Conservation (phyloP, 2,888 invertebrate genomes). For the Polia nebulosa region DNA sequence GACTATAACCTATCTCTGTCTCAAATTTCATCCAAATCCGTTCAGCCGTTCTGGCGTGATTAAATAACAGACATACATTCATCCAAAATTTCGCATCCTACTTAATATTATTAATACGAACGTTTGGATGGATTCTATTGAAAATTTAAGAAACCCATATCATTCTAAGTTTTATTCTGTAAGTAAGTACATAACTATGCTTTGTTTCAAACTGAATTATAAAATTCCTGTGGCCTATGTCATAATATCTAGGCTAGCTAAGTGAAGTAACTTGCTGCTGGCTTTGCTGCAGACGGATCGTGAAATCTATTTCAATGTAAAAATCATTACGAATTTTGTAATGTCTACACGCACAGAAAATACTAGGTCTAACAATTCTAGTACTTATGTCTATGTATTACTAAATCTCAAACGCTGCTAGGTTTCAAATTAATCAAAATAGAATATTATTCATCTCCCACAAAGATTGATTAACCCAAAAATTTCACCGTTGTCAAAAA, state of each 20-base stretch:
- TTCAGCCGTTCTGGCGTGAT: too few species aligned
- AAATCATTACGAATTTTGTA: conserved; percentile 27
- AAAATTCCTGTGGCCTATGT: conserved; percentile 19
- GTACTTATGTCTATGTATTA: too few species aligned
- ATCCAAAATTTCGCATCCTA: too few species aligned
- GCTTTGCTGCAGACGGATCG: conserved; percentile 22
- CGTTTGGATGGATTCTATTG: too few species aligned
- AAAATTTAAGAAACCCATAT: too few species aligned
- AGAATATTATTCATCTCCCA: neutral
- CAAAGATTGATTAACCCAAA: conserved; percentile 15
- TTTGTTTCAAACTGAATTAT: too few species aligned
- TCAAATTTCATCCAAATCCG: too few species aligned
- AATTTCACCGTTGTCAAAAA: conserved; percentile 17
- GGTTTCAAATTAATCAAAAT: neutral
- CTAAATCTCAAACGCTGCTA: neutral
- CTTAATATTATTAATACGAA: too few species aligned
- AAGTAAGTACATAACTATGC: too few species aligned
- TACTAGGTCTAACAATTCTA: neutral
- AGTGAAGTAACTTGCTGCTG: conserved; percentile 17
- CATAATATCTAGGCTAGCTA: conserved; percentile 30
- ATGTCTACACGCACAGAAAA: neutral
- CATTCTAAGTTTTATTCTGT: too few species aligned
- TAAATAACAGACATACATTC: too few species aligned
- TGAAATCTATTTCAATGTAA: conserved; percentile 31
- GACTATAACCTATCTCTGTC: too few species aligned